These are phyloP conservation scores for Pungitius pungitius DNA, from an alignment of 2,113 vertebrate genomes.

Conservation along the genomic window DNA sequence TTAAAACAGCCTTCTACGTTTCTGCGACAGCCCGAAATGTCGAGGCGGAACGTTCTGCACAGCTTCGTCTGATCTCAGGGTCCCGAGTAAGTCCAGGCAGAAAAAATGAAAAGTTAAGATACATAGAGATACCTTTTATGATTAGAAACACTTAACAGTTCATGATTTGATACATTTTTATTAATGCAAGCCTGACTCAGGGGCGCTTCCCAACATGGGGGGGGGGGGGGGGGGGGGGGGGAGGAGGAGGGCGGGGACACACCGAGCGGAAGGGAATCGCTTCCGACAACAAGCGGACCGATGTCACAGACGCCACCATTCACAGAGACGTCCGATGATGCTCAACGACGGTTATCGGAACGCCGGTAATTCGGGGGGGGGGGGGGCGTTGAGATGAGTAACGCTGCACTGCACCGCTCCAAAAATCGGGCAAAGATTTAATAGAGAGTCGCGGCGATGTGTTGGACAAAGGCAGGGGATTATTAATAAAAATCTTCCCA, in stretches of 20 bases:
- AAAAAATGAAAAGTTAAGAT: background rate
- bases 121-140: too few species aligned
- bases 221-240: background rate
- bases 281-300: constrained; percentile 38
- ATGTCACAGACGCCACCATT: constrained; percentile 18
- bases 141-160: too few species aligned
- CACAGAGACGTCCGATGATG: constrained; percentile 6
- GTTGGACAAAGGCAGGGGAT: constrained; percentile 20
- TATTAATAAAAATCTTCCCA: constrained; percentile 55
- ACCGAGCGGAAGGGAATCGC: too few species aligned
- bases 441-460: constrained; percentile 10
- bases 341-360: constrained; percentile 9
- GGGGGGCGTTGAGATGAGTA: background rate
- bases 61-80: too few species aligned
- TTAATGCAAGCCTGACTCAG: too few species aligned
- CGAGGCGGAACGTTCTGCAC: too few species aligned
- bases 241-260: background rate
- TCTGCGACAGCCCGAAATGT: too few species aligned
- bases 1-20: constrained; percentile 25
- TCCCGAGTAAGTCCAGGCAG: background rate
- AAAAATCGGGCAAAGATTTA: background rate
- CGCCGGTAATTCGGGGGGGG: constrained; percentile 9
- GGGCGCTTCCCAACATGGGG: too few species aligned
- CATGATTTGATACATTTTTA: too few species aligned
- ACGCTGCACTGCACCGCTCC: background rate